A percentile compares a stretch with the other conserved stretches of the same genome.
Conservation (phyloP, 2,113 vertebrate species). For the Malurus alboscapulatus region DNA sequence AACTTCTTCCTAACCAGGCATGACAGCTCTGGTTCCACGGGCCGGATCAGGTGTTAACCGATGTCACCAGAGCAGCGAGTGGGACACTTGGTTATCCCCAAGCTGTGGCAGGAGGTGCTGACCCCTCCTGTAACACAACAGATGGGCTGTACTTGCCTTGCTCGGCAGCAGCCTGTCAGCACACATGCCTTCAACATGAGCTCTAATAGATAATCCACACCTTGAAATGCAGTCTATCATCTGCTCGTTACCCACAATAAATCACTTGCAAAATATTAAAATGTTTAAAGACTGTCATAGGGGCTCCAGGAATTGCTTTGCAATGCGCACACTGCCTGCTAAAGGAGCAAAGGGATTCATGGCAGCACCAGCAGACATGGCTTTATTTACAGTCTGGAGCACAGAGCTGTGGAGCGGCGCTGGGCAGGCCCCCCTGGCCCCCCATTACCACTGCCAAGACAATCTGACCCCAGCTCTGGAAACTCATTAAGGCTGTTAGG, state of each 20-base stretch:
- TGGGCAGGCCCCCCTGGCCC: background rate
- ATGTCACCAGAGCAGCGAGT: background rate
- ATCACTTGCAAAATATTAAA: constrained; percentile 35
- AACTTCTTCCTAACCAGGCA: fast-evolving
- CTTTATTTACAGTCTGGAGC: background rate
- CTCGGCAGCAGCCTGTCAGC: background rate
- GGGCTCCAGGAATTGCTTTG: background rate
- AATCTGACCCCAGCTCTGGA: background rate
- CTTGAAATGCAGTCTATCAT: constrained; percentile 19
- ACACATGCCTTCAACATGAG: background rate
- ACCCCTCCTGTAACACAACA: background rate
- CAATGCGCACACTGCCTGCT: background rate
- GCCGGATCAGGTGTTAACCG: background rate
- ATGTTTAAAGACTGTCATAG: background rate
- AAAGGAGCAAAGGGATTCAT: background rate
- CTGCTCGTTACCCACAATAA: constrained; percentile 36
- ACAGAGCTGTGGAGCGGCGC: background rate
- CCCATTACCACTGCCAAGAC: background rate
- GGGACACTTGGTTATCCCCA: fast-evolving
- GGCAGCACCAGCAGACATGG: background rate
- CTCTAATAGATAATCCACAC: constrained; percentile 14
- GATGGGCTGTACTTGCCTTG: background rate
- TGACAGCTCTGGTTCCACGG: fast-evolving
- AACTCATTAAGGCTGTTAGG: background rate
- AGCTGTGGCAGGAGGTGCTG: background rate